Evolutionary conservation across 1,140 invertebrate genomes (phyloP).

Genomic region (Drosophila kurseongensis): DNA sequence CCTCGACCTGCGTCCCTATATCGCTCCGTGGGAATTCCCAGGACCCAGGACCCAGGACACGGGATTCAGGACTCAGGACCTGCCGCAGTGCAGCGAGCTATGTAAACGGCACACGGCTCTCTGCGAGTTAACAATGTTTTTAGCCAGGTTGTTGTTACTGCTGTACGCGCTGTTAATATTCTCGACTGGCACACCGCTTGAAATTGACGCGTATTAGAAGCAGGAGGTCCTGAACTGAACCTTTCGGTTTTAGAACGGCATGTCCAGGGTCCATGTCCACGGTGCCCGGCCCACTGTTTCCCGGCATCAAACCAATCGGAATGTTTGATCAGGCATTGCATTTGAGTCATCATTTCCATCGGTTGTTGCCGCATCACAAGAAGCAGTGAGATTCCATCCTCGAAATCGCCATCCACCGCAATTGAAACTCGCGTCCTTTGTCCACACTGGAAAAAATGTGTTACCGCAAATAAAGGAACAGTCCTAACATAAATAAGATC

Average conservation of each 20-base stretch:
- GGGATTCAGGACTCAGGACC: conserved; percentile 8
- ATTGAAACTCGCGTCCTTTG: conserved; percentile 49
- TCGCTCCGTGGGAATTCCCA: conserved; percentile 21
- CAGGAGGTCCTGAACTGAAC: conserved; percentile 6
- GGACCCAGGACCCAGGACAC: neutral
- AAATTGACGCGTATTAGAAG: conserved; percentile 69
- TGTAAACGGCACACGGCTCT: conserved; percentile 67
- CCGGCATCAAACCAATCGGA: conserved; percentile 59
- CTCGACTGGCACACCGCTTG: conserved; percentile 46
- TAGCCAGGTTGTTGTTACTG: conserved; percentile 35
- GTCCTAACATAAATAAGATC: too few species aligned
- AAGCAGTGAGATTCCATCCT: conserved; percentile 8
- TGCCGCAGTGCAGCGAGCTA: conserved; percentile 48
- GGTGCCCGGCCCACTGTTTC: neutral
- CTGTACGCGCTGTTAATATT: conserved; percentile 74
- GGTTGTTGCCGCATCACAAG: conserved; percentile 14
- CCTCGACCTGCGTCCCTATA: conserved; percentile 34
- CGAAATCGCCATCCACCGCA: conserved; percentile 18
- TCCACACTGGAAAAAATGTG: conserved; percentile 7
- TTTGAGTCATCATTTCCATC: conserved; percentile 59
- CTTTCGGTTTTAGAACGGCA: neutral
- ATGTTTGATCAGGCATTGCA: conserved; percentile 78
- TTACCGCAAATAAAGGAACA: too few species aligned
- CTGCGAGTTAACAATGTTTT: conserved; percentile 67
- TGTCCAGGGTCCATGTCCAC: neutral